Conservation (phyloP, 2,797 vertebrate genomes). For the Myripristis murdjan region DNA sequence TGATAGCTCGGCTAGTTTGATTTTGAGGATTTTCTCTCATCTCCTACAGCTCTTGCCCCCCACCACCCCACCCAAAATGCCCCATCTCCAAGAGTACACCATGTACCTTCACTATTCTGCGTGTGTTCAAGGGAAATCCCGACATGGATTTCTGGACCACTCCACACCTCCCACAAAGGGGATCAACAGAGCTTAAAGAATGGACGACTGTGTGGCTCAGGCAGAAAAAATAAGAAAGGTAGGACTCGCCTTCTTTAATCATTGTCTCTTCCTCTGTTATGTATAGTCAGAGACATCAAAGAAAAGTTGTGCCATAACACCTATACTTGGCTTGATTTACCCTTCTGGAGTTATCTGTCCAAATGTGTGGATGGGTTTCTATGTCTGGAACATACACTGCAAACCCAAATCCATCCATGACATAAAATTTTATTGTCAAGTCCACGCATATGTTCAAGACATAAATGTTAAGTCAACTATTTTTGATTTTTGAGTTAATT, state of each 20-base stretch:
- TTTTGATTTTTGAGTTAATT: too few species aligned
- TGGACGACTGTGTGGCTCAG: conserved; percentile 23
- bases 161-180: conserved; percentile 29
- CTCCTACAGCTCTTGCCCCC: conserved; percentile 12
- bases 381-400: too few species aligned
- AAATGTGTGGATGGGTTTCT: conserved; percentile 11
- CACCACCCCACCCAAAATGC: conserved; percentile 53
- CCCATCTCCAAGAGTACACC: conserved; percentile 73
- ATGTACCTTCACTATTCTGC: conserved; percentile 76
- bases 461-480: too few species aligned
- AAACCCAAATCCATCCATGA: too few species aligned
- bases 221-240: not conserved
- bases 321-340: conserved; percentile 10
- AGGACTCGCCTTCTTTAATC: not conserved
- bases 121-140: conserved; percentile 78
- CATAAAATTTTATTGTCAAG: too few species aligned
- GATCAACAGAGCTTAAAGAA: conserved; percentile 31
- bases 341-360: conserved; percentile 3
- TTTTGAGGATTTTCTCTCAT: conserved; percentile 43
- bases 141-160: conserved; percentile 76
- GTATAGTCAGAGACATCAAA: conserved; percentile 13
- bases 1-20: conserved; percentile 20
- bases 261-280: not conserved
- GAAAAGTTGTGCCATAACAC: conserved; percentile 10
- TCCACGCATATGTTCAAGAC: too few species aligned